Evolutionary conservation across 2,888 invertebrate genomes (phyloP).

Genomic region (Saturnia japonica): DNA sequence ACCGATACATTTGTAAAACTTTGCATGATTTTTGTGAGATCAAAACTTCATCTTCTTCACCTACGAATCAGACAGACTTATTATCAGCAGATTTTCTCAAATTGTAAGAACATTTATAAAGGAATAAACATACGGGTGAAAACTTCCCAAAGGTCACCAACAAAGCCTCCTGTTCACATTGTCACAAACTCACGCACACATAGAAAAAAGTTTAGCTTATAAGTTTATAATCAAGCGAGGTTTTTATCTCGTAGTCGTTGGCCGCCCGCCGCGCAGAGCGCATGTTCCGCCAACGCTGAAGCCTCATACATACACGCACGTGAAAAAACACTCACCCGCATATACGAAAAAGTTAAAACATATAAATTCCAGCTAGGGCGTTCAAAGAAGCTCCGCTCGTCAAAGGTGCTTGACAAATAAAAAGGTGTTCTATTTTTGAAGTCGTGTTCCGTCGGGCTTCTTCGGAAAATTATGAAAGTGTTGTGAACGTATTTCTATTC

Average conservation of each 20-base stretch:
- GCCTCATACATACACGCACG: constrained; percentile 61
- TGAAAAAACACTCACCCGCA: constrained; percentile 56
- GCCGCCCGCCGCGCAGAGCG: constrained; percentile 72
- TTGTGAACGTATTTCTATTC: constrained; percentile 70
- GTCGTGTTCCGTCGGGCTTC: constrained; percentile 51
- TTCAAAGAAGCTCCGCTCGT: constrained; percentile 52
- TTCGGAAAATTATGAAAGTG: constrained; percentile 78
- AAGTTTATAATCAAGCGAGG: constrained; percentile 81
- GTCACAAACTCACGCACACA: constrained; percentile 70
- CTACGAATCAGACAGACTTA: neutral
- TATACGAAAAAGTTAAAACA: constrained; percentile 59
- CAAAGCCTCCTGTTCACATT: constrained; percentile 70
- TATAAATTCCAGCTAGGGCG: constrained; percentile 44
- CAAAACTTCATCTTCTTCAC: neutral
- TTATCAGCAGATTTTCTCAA: neutral
- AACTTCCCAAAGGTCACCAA: constrained; percentile 71
- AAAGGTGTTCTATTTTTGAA: constrained; percentile 63
- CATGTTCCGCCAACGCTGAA: constrained; percentile 66
- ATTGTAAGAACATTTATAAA: constrained; percentile 28
- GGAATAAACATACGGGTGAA: constrained; percentile 49
- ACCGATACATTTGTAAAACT: constrained; percentile 3
- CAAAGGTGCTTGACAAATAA: constrained; percentile 58
- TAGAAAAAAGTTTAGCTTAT: constrained; percentile 79
- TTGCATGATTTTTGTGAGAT: neutral
- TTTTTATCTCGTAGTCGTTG: constrained; percentile 81